Base-by-base conservation (phyloP, 2,888 invertebrate genomes). In the Orchestes rusci region DNA sequence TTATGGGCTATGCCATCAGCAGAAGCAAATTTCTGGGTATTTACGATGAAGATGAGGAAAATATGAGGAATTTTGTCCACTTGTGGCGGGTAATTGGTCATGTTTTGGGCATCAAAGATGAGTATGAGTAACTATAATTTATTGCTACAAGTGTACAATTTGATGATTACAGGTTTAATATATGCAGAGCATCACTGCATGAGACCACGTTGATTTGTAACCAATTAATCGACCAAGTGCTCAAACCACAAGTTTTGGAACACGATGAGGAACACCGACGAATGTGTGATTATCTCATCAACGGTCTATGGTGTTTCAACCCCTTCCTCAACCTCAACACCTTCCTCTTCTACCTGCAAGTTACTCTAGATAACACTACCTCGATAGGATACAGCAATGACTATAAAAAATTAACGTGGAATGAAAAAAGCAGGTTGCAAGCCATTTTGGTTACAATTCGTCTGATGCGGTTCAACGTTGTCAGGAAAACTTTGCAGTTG, bases 51-150 rank as follows among this genome's bases (percentile, higher is more conserved):
- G 73, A 71, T 7, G 66, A 71, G 0, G 77, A 74, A 28, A 83
- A 87, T 50, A 70, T 85, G 56, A 84, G 84, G 39, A 82, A 80
- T 1, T 83, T 86, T 49, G 70, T 84, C 7, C 88, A 92, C 64
- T 76, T 87, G 60, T 93, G 92, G 92, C 76, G 82, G 49, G 82
- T 84, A 1, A 71, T 92, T 33, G 91, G 90, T 1, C 74, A 81
- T 59, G 70, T 87, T 63, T 72, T 93, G 50, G 93, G 93, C 3
- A 77, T 92, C 45, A 77, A 86, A 51, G 89, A 93, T 54, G 79
- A 74, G 81, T 84, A 55, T 62, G 7, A 10, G 4, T 5, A 10
- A 30, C 5, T 30, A 30, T 10, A 30, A 30, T n/a, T n/a, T n/a
- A n/a, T n/a, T n/a, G n/a, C n/a, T n/a, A n/a, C n/a, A n/a, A n/a